A percentile compares a stretch with the other conserved stretches of the same genome.
Evolutionary conservation across 2,797 vertebrate genomes (phyloP).

Genomic region (Sandelia bainsii): DNA sequence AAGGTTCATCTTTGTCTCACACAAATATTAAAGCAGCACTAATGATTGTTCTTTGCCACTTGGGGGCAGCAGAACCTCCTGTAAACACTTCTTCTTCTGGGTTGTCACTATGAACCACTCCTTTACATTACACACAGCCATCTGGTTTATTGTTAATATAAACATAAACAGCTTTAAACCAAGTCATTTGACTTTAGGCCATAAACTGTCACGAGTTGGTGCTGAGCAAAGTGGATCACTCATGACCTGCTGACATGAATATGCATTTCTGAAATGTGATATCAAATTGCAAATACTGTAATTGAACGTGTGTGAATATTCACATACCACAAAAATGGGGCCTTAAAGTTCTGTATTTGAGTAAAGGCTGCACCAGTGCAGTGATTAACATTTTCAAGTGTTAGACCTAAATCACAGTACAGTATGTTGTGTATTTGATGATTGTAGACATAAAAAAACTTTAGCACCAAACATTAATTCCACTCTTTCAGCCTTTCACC

Average conservation of each 20-base stretch:
- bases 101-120: neutral
- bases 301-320: neutral
- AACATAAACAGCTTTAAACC: neutral
- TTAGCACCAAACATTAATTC: constrained; percentile 1
- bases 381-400: neutral
- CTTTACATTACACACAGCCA: neutral
- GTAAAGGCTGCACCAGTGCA: neutral
- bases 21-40: neutral
- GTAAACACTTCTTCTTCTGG: neutral
- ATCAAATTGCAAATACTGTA: neutral
- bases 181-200: neutral
- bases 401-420: neutral
- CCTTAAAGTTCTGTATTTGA: neutral
- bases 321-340: neutral
- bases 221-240: neutral
- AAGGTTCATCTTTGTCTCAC: neutral
- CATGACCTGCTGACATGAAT: neutral
- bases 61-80: neutral
- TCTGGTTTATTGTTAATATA: neutral
- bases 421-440: neutral
- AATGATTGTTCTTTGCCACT: neutral
- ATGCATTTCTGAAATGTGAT: neutral
- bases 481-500: constrained; percentile 1
- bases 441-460: constrained; percentile 7
- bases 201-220: neutral